Conservation (phyloP, 2,113 vertebrate genomes). For the Choloepus hoffmanni region DNA sequence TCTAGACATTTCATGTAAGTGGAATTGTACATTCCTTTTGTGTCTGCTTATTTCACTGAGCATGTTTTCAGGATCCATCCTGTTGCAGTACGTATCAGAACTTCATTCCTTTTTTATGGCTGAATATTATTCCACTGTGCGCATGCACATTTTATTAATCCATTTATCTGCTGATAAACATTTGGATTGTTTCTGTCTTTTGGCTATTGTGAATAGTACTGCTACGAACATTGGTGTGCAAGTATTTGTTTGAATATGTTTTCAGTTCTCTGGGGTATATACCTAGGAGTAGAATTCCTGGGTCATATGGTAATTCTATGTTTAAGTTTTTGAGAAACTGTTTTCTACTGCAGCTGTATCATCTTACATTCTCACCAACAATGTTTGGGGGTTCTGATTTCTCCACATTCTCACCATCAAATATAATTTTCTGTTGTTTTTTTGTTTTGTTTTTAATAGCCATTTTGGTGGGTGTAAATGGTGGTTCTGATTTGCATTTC, state of each 20-base stretch:
- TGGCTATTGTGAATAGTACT: conserved; percentile 4
- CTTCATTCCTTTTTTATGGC: neutral
- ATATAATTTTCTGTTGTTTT: neutral
- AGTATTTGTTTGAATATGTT: neutral
- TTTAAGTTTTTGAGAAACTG: no score
- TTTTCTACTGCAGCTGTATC: no score
- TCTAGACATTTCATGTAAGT: neutral
- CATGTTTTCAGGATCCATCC: neutral
- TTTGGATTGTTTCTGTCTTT: neutral
- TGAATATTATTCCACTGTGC: neutral
- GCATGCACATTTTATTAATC: neutral
- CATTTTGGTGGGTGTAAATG: neutral
- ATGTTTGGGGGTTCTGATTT: no score
- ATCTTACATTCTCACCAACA: no score
- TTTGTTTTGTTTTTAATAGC: neutral
- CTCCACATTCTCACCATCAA: neutral
- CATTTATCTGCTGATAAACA: neutral
- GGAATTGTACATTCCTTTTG: no score
- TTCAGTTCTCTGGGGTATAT: neutral
- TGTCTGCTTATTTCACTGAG: neutral
- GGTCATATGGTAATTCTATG: neutral
- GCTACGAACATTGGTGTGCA: neutral
- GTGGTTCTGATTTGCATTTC: neutral
- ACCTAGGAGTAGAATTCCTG: neutral
- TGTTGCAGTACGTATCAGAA: neutral